A percentile compares a stretch with the other conserved stretches of the same genome.
Evolutionary conservation across 2,113 vertebrate genomes (phyloP).

Genomic region (Vidua chalybeata): DNA sequence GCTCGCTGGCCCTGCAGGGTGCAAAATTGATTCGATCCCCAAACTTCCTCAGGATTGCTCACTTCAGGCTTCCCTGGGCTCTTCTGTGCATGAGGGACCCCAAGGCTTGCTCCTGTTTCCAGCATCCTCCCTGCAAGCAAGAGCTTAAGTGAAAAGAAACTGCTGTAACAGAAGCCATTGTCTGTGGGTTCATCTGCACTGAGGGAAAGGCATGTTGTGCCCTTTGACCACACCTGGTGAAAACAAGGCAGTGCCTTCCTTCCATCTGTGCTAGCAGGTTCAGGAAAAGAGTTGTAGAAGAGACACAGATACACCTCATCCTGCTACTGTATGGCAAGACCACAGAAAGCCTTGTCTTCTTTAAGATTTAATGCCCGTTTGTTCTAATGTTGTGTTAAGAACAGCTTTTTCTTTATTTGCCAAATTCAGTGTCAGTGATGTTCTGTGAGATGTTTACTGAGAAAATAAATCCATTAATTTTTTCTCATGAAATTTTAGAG

Average conservation of each 20-base stretch:
- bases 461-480: not conserved
- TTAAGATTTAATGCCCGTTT: not conserved
- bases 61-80: not conserved
- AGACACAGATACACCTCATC: not conserved
- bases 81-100: not conserved
- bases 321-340: not conserved
- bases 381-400: not conserved
- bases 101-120: not conserved
- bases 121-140: not conserved
- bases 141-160: not conserved
- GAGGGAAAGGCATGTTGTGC: not conserved
- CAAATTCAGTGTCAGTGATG: not conserved
- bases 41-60: not conserved
- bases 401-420: not conserved
- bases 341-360: not conserved
- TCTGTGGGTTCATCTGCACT: not conserved
- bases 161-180: rapidly evolving
- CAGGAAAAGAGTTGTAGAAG: not conserved
- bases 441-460: not conserved
- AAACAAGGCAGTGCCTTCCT: not conserved
- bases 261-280: not conserved
- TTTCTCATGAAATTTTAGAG: not conserved
- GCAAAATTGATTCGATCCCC: not conserved
- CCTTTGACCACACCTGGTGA: not conserved
- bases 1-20: not conserved